Evolutionary conservation across 2,797 vertebrate genomes (phyloP).

Genomic region (Platalea minor): DNA sequence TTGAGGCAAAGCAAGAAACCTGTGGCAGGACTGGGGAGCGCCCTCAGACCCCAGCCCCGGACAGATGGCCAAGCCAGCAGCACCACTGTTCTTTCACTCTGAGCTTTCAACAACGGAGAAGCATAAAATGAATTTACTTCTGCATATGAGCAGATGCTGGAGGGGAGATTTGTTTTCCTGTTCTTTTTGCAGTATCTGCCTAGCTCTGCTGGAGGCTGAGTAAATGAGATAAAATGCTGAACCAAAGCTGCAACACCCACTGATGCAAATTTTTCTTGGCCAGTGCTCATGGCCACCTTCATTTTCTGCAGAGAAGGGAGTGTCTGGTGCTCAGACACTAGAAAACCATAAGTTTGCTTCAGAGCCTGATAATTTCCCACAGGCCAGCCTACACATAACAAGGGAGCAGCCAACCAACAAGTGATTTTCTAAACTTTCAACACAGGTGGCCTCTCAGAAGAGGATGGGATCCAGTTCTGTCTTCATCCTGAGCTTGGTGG

Average conservation of each 20-base stretch:
- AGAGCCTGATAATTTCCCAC: neutral
- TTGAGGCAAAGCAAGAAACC: neutral
- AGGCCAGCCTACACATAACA: neutral
- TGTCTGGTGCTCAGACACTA: neutral
- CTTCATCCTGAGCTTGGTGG: neutral
- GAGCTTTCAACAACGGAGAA: neutral
- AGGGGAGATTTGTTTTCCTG: constrained; percentile 42
- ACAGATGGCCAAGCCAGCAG: constrained; percentile 36
- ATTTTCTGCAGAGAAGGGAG: constrained; percentile 29
- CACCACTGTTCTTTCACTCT: constrained; percentile 7
- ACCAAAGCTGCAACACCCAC: constrained; percentile 43
- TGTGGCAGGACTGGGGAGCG: neutral
- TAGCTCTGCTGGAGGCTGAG: constrained; percentile 39
- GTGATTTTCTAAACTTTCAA: neutral
- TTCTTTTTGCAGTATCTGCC: constrained; percentile 18
- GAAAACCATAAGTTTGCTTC: neutral
- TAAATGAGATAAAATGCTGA: constrained; percentile 56
- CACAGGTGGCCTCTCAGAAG: neutral
- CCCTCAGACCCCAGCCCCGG: neutral
- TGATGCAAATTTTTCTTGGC: constrained; percentile 47
- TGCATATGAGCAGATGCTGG: constrained; percentile 46
- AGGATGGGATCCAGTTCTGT: neutral
- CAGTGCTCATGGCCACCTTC: constrained; percentile 13
- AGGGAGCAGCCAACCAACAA: neutral
- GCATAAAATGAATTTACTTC: constrained; percentile 46